These are phyloP conservation scores for Galeopterus variegatus DNA, from an alignment of 2,113 vertebrate species.

Conservation along the genomic window DNA sequence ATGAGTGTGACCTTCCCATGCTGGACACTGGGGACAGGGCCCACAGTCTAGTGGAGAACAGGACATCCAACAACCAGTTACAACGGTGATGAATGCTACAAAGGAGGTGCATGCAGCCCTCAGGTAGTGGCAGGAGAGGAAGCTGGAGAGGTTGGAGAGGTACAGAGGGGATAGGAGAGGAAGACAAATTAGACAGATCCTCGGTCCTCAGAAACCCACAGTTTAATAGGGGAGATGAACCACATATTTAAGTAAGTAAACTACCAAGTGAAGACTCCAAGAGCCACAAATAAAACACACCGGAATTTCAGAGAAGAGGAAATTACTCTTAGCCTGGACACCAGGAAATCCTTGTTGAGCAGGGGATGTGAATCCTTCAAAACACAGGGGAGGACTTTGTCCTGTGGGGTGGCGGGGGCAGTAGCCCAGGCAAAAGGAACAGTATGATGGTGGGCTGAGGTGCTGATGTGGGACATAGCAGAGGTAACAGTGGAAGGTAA, in stretches of 20 bases:
- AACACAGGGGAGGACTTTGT: neutral
- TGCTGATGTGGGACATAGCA: fast-evolving
- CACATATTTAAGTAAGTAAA: neutral
- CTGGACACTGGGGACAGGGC: too few species aligned
- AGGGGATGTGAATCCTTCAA: neutral
- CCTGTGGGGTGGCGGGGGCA: too few species aligned
- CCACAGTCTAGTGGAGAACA: fast-evolving
- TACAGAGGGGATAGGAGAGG: neutral
- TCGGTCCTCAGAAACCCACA: fast-evolving
- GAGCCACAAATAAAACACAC: neutral
- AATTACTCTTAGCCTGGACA: neutral
- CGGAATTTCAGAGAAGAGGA: neutral
- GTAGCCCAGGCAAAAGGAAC: fast-evolving
- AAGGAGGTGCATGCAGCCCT: fast-evolving
- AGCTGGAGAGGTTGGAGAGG: too few species aligned
- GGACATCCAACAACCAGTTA: neutral
- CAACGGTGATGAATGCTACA: neutral
- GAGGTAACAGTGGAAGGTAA: fast-evolving
- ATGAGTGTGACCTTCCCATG: neutral
- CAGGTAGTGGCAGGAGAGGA: neutral
- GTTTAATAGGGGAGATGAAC: neutral
- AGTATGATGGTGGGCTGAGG: fast-evolving
- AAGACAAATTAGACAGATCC: neutral
- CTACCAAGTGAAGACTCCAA: neutral
- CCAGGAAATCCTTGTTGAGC: neutral